Conservation (phyloP, 2,888 invertebrate genomes). For the Microplitis manilae region DNA sequence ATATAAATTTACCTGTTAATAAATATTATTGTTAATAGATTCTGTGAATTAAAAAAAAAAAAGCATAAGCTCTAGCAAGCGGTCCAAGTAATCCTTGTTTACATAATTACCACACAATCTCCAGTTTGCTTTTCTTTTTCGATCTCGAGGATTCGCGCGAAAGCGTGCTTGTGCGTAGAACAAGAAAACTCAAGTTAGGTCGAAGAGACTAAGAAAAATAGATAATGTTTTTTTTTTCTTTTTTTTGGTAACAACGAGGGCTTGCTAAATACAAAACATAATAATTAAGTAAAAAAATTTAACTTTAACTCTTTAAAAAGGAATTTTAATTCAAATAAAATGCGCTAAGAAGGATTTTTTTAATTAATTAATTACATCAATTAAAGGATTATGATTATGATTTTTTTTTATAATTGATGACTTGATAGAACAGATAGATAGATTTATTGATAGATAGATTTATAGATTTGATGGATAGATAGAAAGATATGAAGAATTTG, state of each 20-base stretch:
- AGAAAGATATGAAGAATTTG: slow-evolving; percentile 44
- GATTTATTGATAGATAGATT: too few species aligned
- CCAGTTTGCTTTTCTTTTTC: slow-evolving; percentile 56
- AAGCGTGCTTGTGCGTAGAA: slow-evolving; percentile 57
- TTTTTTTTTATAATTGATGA: too few species aligned
- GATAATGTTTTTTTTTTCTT: slow-evolving; percentile 16
- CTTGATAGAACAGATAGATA: too few species aligned
- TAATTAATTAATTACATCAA: too few species aligned
- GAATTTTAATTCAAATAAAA: too few species aligned
- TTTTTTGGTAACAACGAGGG: slow-evolving; percentile 21
- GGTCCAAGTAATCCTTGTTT: slow-evolving; percentile 55
- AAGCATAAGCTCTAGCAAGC: slow-evolving; percentile 55
- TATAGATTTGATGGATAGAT: slow-evolving; percentile 35
- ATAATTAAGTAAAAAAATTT: slow-evolving; percentile 18
- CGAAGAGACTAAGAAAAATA: slow-evolving; percentile 52
- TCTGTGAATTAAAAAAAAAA: slow-evolving; percentile 51
- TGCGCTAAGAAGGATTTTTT: too few species aligned
- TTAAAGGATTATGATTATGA: too few species aligned
- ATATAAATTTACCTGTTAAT: slow-evolving; percentile 26
- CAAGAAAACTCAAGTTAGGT: slow-evolving; percentile 57
- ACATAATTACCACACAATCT: slow-evolving; percentile 56
- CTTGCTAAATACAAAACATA: slow-evolving; percentile 18
- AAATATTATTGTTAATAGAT: slow-evolving; percentile 46
- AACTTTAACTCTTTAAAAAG: too few species aligned
- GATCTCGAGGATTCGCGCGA: slow-evolving; percentile 57